phyloP scores from a whole-genome alignment of 2,113 vertebrate genomes.

The Spheniscus mendiculus region DNA sequence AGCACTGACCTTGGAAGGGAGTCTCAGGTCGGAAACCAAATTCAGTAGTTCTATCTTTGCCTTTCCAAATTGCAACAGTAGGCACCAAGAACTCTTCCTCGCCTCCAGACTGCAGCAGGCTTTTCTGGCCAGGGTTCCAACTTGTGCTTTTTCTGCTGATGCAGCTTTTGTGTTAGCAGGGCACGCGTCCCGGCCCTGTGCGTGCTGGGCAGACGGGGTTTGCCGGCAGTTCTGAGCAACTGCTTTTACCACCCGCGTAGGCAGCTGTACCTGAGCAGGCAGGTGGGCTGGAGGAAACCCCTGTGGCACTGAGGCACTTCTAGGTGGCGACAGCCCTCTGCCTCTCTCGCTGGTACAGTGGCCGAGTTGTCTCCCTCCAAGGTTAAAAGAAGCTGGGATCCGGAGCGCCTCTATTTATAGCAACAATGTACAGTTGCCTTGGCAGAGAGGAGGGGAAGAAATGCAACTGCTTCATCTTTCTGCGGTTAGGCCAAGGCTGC shows the following conservation, averaged over 20 bases:
- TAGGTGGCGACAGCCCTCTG: neutral
- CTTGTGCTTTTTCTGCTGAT: neutral
- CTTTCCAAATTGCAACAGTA: neutral
- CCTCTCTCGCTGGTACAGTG: neutral
- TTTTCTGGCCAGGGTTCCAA: neutral
- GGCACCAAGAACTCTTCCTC: neutral
- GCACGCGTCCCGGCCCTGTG: accelerated
- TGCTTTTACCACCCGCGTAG: neutral
- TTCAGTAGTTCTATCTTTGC: neutral
- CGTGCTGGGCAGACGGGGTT: neutral
- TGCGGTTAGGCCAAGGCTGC: neutral
- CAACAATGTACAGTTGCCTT: conserved; percentile 47
- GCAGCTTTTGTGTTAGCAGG: neutral
- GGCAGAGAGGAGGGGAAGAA: conserved; percentile 32
- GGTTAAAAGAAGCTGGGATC: conserved; percentile 32
- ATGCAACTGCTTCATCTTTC: conserved; percentile 5
- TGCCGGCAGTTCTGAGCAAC: neutral
- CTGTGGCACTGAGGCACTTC: neutral
- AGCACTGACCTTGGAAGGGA: neutral
- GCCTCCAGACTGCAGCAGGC: neutral
- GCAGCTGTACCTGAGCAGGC: neutral
- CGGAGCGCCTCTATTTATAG: conserved; percentile 26
- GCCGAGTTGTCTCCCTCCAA: neutral
- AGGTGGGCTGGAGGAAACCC: neutral
- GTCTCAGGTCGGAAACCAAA: neutral